Evolutionary conservation across 2,113 vertebrate genomes (phyloP).

Genomic region (Rhinopithecus roxellana): DNA sequence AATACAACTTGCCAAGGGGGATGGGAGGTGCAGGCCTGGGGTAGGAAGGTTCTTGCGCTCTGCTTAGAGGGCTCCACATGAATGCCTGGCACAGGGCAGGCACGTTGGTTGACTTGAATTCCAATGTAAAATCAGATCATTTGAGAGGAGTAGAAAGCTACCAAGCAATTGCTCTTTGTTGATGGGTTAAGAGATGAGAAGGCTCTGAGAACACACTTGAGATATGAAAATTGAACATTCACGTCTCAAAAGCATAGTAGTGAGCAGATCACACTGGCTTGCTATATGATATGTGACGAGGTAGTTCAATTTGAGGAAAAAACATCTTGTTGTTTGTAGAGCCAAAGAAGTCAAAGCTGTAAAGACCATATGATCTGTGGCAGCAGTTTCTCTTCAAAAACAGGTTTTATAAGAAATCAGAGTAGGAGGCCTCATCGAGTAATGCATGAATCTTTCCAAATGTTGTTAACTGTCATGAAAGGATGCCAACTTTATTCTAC

Average conservation of each 20-base stretch:
- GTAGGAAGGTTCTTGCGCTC: background rate
- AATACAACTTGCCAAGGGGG: background rate
- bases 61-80: background rate
- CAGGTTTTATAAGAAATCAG: conserved; percentile 25
- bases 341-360: background rate
- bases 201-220: background rate
- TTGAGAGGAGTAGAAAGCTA: background rate
- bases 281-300: background rate
- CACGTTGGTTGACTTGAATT: background rate
- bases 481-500: background rate
- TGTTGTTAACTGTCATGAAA: background rate
- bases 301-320: background rate
- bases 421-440: background rate
- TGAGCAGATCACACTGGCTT: background rate
- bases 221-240: background rate
- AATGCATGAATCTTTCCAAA: conserved; percentile 28
- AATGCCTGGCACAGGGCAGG: background rate
- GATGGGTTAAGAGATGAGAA: background rate
- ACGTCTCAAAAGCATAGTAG: background rate
- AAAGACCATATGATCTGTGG: conserved; percentile 7
- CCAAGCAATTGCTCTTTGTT: background rate
- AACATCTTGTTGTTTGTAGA: background rate
- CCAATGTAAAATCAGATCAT: background rate
- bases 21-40: background rate
- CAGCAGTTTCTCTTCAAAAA: conserved; percentile 32